Percentiles rank a stretch among this genome's conserved stretches.
Evolutionary conservation across 2,888 invertebrate species (phyloP).

Genomic region (Clusia tigrina): DNA sequence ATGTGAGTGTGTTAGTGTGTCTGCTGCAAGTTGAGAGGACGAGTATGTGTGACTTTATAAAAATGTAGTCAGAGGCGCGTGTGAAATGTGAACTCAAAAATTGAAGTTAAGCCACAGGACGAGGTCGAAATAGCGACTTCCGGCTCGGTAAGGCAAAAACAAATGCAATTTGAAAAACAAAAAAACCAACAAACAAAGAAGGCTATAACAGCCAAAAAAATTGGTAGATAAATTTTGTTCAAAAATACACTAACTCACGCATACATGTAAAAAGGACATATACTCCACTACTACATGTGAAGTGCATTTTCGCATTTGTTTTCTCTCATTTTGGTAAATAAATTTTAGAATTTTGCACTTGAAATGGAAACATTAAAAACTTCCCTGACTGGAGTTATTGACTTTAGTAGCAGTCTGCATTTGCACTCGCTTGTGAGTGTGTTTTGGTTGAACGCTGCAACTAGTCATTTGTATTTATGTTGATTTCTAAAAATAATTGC

Average conservation of each 20-base stretch:
- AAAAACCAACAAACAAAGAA: background rate
- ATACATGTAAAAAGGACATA: background rate
- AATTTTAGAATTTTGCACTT: slow-evolving; percentile 7
- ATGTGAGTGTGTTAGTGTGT: background rate
- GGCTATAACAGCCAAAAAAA: background rate
- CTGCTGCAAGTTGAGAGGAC: too few species aligned
- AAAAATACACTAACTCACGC: background rate
- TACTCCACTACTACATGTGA: background rate
- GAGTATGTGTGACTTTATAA: background rate
- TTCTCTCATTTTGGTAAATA: background rate
- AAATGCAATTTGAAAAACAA: background rate
- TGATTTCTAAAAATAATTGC: too few species aligned
- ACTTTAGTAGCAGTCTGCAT: background rate
- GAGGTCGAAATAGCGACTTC: background rate
- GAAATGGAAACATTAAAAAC: slow-evolving; percentile 11
- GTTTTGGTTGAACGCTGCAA: background rate
- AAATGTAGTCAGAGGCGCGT: background rate
- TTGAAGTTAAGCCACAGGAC: background rate
- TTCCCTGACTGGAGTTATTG: background rate
- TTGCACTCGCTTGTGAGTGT: slow-evolving; percentile 1
- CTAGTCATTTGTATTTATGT: too few species aligned
- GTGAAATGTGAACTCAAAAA: slow-evolving; percentile 8
- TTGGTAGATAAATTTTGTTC: background rate
- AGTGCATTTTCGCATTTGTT: background rate
- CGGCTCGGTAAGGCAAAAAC: background rate